phyloP scores from a whole-genome alignment of 2,888 invertebrate species.

The Periphyllus acericola region DNA sequence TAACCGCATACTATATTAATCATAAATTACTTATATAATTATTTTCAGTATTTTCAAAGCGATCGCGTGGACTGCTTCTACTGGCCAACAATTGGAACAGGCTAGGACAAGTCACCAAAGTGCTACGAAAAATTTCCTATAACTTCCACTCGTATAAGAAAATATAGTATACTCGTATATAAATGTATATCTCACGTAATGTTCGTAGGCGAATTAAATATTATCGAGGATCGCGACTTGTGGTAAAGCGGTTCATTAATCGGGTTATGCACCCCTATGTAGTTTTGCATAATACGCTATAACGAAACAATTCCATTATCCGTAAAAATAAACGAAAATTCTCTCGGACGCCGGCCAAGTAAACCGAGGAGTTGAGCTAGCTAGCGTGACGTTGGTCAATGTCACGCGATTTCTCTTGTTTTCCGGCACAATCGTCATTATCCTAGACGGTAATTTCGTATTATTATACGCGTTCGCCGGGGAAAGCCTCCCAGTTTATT shows the following conservation, averaged over 20 bases:
- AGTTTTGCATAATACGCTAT: neutral
- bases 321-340: conserved; percentile 7
- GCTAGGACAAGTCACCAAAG: no score
- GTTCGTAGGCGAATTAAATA: no score
- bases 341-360: neutral
- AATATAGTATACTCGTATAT: no score
- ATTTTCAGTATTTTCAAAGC: no score
- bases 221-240: neutral
- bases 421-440: conserved; percentile 44
- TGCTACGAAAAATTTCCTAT: no score
- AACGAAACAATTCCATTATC: neutral
- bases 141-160: no score
- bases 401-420: conserved; percentile 43
- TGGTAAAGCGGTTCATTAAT: neutral
- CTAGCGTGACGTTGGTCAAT: conserved; percentile 47
- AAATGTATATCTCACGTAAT: no score
- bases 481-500: neutral
- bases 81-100: no score
- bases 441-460: conserved; percentile 15
- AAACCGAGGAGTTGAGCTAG: neutral
- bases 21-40: no score
- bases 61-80: no score
- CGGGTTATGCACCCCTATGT: no score
- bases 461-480: neutral
- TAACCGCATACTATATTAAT: no score